Evolutionary conservation across 2,113 vertebrate species (phyloP).

Genomic region (Hemichromis elongatus): DNA sequence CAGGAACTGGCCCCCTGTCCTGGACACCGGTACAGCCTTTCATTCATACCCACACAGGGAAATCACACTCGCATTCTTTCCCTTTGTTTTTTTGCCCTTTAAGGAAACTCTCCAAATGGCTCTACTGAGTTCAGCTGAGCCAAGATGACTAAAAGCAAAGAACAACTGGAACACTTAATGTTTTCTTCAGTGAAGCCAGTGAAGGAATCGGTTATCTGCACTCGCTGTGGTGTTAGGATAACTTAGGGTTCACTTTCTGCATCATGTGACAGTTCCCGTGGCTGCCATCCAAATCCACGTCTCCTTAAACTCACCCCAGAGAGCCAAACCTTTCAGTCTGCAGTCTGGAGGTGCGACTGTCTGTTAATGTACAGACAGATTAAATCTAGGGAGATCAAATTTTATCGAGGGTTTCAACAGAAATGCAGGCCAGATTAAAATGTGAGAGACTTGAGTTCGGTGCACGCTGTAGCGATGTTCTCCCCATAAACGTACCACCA

Average conservation of each 20-base stretch:
- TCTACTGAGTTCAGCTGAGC: not conserved
- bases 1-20: constrained; percentile 93
- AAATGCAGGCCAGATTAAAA: rapidly evolving
- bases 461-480: not conserved
- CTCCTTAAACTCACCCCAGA: not conserved
- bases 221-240: rapidly evolving
- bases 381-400: not conserved
- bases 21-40: constrained; percentile 84
- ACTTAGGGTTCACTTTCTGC: not conserved
- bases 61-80: not conserved
- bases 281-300: rapidly evolving
- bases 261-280: not conserved
- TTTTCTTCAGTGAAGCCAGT: not conserved
- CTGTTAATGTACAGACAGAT: not conserved
- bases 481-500: not conserved
- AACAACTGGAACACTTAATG: not conserved
- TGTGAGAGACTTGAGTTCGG: not conserved
- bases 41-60: rapidly evolving
- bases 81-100: not conserved
- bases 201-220: not conserved
- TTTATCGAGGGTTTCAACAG: not conserved
- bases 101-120: not conserved
- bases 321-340: not conserved
- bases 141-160: not conserved
- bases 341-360: not conserved